Percentiles rank a stretch among this genome's conserved stretches.
Evolutionary conservation across 2,888 invertebrate species (phyloP).

Genomic region (Pelosia muscerda): DNA sequence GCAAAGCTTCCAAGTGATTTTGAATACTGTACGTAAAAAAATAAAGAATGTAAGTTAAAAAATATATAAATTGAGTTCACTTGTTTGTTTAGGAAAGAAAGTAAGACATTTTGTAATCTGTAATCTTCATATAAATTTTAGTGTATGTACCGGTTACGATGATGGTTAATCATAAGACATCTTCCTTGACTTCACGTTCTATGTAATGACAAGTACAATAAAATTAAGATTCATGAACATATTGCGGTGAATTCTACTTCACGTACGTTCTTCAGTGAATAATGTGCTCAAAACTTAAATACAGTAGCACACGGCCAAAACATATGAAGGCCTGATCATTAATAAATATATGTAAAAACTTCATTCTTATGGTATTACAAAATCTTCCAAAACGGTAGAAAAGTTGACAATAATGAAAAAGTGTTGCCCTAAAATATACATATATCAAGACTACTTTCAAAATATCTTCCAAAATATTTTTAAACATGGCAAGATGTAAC

Average conservation of each 20-base stretch:
- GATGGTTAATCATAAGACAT: neutral
- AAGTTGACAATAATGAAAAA: conserved; percentile 37
- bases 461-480: conserved; percentile 22
- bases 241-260: neutral
- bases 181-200: neutral
- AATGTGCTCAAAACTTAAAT: conserved; percentile 31
- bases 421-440: conserved; percentile 23
- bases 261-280: conserved; percentile 13
- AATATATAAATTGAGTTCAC: no score
- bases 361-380: conserved; percentile 29
- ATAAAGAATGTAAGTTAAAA: no score
- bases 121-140: no score
- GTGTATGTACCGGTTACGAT: no score
- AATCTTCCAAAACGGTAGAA: conserved; percentile 26
- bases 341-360: conserved; percentile 33
- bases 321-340: conserved; percentile 79
- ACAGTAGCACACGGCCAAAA: conserved; percentile 69
- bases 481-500: conserved; percentile 32
- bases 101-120: no score
- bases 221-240: neutral
- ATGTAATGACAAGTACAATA: neutral
- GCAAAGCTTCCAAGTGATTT: no score
- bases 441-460: conserved; percentile 41
- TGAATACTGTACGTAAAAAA: no score
- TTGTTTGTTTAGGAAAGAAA: neutral